Percentiles rank a stretch among this genome's conserved stretches.
Evolutionary conservation across 2,113 vertebrate species (phyloP).

Genomic region (Turnix velox): DNA sequence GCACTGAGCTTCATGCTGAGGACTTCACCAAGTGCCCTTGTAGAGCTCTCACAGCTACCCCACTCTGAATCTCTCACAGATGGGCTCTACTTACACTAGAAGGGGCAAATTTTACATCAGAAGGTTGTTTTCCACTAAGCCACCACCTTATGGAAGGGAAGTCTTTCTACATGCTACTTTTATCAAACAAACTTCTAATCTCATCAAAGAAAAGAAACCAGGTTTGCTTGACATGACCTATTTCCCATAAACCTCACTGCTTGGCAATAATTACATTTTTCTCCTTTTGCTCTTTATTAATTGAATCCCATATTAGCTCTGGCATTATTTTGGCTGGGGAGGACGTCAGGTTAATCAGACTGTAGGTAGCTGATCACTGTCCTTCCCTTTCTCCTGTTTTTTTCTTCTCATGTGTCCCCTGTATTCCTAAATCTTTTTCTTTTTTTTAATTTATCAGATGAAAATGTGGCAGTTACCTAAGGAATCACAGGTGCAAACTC

Average conservation of each 20-base stretch:
- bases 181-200: constrained; percentile 6
- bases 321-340: neutral
- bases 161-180: neutral
- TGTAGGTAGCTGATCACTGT: neutral
- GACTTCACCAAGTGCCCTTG: neutral
- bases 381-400: neutral
- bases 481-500: neutral
- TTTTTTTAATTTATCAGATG: neutral
- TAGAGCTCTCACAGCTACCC: neutral
- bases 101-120: neutral
- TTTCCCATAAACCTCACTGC: constrained; percentile 22
- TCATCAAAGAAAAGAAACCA: constrained; percentile 33
- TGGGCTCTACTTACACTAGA: neutral
- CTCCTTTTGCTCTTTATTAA: constrained; percentile 29
- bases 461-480: neutral
- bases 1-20: neutral
- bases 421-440: neutral
- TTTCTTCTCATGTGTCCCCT: neutral
- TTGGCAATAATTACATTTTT: constrained; percentile 33
- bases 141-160: neutral
- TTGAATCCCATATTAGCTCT: constrained; percentile 15
- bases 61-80: neutral
- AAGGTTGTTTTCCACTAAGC: neutral
- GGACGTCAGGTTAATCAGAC: neutral
- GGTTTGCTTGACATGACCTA: constrained; percentile 35